phyloP scores from a whole-genome alignment of 2,797 vertebrate species.

The Helicolenus hilgendorfi region DNA sequence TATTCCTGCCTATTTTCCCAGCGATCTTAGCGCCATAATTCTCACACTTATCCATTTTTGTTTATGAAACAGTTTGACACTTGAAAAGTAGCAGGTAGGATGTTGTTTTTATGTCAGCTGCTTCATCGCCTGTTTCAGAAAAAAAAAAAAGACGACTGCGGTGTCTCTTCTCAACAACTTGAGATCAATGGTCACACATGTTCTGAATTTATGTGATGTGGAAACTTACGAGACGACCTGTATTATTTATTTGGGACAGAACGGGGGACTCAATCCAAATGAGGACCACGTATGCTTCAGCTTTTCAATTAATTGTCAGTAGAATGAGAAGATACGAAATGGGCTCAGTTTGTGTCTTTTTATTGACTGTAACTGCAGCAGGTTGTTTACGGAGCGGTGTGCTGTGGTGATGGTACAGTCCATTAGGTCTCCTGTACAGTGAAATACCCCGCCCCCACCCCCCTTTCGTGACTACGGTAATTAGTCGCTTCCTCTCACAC shows the following conservation, averaged over 20 bases:
- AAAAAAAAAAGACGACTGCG: background rate
- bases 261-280: background rate
- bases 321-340: background rate
- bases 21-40: constrained; percentile 1
- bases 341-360: constrained; percentile 27
- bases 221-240: background rate
- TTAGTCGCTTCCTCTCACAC: constrained; percentile 84
- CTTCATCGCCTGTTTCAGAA: background rate
- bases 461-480: constrained; percentile 70
- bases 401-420: constrained; percentile 66
- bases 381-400: constrained; percentile 62
- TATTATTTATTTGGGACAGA: background rate
- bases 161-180: background rate
- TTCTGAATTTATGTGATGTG: constrained; percentile 27
- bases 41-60: constrained; percentile 36
- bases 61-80: constrained; percentile 25
- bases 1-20: background rate
- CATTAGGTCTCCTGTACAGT: constrained; percentile 68
- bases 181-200: constrained; percentile 22
- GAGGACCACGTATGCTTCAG: background rate
- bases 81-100: constrained; percentile 8
- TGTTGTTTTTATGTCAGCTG: constrained; percentile 27
- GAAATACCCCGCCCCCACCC: constrained; percentile 38
- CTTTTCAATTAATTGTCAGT: background rate
- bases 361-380: constrained; percentile 60